Evolutionary conservation across 2,113 vertebrate genomes (phyloP).

Genomic region (Hippolais icterina): DNA sequence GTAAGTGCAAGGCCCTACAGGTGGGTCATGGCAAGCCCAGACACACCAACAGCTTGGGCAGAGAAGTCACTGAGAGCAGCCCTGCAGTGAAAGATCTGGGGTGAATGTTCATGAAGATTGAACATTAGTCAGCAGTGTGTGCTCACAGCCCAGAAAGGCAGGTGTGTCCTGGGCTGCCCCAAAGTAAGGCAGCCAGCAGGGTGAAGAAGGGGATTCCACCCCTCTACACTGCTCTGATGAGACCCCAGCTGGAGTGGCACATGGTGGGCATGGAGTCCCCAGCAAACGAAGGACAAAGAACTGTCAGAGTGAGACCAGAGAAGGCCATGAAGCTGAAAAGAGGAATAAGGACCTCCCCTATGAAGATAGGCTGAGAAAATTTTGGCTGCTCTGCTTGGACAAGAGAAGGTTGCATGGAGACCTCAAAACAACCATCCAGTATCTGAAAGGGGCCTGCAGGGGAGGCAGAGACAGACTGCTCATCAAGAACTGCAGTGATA

Average conservation of each 20-base stretch:
- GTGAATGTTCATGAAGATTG: not conserved
- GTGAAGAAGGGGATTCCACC: not conserved
- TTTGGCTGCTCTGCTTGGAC: not conserved
- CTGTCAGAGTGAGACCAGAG: not conserved
- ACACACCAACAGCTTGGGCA: not conserved
- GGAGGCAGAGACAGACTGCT: not conserved
- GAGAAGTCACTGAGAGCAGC: not conserved
- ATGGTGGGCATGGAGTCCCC: not conserved
- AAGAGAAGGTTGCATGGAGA: not conserved
- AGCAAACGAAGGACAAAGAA: not conserved
- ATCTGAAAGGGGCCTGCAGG: not conserved
- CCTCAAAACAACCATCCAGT: not conserved
- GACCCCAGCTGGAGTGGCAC: not conserved
- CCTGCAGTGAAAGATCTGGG: too few relatives aligned
- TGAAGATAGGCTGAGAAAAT: not conserved
- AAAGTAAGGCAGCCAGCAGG: fast-evolving
- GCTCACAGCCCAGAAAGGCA: not conserved
- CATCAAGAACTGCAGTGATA: not conserved
- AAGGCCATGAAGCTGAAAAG: not conserved
- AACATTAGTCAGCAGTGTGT: not conserved
- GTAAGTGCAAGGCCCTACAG: not conserved
- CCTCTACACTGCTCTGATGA: not conserved
- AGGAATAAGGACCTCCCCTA: too few relatives aligned
- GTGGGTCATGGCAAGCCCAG: not conserved
- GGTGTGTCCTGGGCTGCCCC: not conserved